Base-by-base conservation (phyloP, 2,888 invertebrate species). In the Argyresthia albistria region DNA sequence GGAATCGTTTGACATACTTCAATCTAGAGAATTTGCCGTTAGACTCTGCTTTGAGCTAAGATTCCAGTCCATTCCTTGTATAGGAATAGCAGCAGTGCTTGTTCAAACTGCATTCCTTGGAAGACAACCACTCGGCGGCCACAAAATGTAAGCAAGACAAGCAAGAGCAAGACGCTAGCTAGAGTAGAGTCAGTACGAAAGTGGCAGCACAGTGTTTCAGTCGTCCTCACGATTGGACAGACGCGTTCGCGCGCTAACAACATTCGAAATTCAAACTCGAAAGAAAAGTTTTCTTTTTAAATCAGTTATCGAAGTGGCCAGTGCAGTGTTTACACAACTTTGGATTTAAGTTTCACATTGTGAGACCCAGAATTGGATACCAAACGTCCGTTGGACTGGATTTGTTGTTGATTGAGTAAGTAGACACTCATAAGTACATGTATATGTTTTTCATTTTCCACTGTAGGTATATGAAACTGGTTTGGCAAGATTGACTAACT, bases 331-430 rank as follows among this genome's bases (percentile, higher is more conserved):
- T 58, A 67, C 64, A 67, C 65, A 46, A 51, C 54, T 53, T 70
- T 67, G 65, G 66, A 71, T 69, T 66, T 64, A 36, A 48, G 61
- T 64, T 66, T 67, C 61, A 60, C 65, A 60, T 68, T 71, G 71
- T 74, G 73, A 58, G 60, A 63, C 61, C 57, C 62, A 59, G 61
- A 65, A 67, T 70, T 70, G 75, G 71, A 73, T 69, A 69, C 64
- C 46, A 16, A 42, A 35, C 54, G 58, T 62, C 61, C 56, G 53
- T 58, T 51, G 52, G 56, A 59, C 60, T 69, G 76, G 75, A 78
- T 76, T 25, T 77, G 69, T 25, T 77, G 69, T 77, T 80, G 62
- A 72, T 77, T 77, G 71, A 71, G 84, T 83, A 73, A 73, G 84
- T 84, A 69, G 51, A 35, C 37, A 43, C 16, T 52, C 42, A 47